These are phyloP conservation scores for Notothenia rossii DNA, from an alignment of 2,113 vertebrate species.

Conservation along the genomic window DNA sequence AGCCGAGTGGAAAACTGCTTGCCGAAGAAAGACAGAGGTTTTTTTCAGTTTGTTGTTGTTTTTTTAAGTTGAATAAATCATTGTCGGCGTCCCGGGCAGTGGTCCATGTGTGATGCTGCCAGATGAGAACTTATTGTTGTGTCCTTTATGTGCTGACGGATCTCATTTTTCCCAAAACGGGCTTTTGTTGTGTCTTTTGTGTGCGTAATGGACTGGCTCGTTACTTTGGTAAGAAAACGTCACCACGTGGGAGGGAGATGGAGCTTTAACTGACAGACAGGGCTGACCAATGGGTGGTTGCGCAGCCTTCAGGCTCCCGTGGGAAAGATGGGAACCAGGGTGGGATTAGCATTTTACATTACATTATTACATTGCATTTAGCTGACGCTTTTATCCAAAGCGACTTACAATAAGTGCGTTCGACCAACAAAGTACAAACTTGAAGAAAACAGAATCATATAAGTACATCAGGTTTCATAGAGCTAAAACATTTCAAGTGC, in stretches of 20 bases:
- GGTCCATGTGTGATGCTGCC: slow-evolving; percentile 68
- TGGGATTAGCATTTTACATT: accelerated
- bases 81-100: slow-evolving; percentile 52
- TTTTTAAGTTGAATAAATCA: slow-evolving; percentile 50
- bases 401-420: too few species aligned
- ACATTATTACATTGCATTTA: too few species aligned
- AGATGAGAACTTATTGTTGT: slow-evolving; percentile 48
- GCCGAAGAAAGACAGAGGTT: slow-evolving; percentile 29
- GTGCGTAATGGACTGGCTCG: slow-evolving; percentile 78
- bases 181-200: slow-evolving; percentile 86
- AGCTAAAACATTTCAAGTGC: too few species aligned
- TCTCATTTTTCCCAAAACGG: slow-evolving; percentile 71
- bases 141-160: slow-evolving; percentile 62
- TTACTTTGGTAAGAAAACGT: slow-evolving; percentile 80
- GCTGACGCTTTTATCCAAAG: too few species aligned
- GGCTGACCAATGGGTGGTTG: slow-evolving; percentile 57
- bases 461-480: too few species aligned
- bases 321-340: slow-evolving; percentile 48
- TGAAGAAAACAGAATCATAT: too few species aligned
- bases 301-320: slow-evolving; percentile 60
- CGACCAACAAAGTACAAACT: too few species aligned
- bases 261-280: slow-evolving; percentile 53
- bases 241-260: slow-evolving; percentile 75
- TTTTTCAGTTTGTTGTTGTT: slow-evolving; percentile 7
- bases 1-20: slow-evolving; percentile 58